A percentile compares a stretch with the other conserved stretches of the same genome.
These are phyloP conservation scores for Aphrophora alni DNA, from an alignment of 2,888 invertebrate species.

Conservation along the genomic window DNA sequence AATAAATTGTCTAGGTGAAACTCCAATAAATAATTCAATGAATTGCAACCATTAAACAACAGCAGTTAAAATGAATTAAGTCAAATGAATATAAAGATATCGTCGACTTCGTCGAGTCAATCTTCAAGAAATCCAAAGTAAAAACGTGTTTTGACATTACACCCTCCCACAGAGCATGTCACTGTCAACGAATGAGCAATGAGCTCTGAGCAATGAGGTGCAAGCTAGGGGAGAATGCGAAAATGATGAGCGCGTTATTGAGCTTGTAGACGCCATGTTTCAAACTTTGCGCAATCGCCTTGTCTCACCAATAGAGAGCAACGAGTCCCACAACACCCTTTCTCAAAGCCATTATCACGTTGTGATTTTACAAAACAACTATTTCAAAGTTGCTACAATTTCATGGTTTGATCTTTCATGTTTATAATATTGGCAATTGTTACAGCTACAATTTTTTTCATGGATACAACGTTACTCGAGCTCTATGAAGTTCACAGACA, in stretches of 20 bases:
- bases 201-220: not conserved
- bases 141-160: too few relatives aligned
- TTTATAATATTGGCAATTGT: not conserved
- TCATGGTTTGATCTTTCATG: not conserved
- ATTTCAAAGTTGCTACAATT: too few relatives aligned
- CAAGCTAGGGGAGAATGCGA: not conserved
- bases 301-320: not conserved
- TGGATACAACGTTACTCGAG: too few relatives aligned
- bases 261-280: conserved; percentile 9
- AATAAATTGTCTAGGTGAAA: too few relatives aligned
- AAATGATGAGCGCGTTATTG: conserved; percentile 9
- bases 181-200: conserved; percentile 4
- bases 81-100: not conserved
- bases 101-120: not conserved
- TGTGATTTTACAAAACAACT: not conserved
- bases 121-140: not conserved
- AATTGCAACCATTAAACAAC: too few relatives aligned
- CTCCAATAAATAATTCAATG: too few relatives aligned
- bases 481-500: too few relatives aligned
- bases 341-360: not conserved
- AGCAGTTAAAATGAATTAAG: not conserved
- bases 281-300: conserved; percentile 4
- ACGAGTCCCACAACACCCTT: not conserved
- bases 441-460: too few relatives aligned
- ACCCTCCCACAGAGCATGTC: not conserved